Base-by-base conservation (phyloP, 2,797 vertebrate genomes). In the Sebastiscus tertius region DNA sequence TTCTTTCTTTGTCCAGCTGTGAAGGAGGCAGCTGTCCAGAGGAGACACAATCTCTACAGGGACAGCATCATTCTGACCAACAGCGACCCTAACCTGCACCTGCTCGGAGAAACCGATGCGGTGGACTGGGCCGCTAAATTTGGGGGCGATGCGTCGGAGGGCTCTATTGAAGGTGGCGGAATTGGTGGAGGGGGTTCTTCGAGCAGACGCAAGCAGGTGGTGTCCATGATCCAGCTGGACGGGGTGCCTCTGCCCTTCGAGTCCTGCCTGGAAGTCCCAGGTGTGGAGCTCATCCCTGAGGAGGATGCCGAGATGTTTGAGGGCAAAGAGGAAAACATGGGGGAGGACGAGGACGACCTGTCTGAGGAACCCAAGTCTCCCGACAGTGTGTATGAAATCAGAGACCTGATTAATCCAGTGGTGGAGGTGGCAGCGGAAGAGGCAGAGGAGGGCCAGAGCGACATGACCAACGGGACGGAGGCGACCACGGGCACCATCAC, bases 1-100 rank as follows among this genome's bases (percentile, higher is more conserved):
- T 52, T 60, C 18, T 52, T 39, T 54, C 13, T 26, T 14, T 79
- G 5, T 82, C 5, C 93, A 99, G 98, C 97, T 1, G 99, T 99
- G 93, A 99, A 99, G 93, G 99, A 99, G 82, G 99, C 97, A 0
- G 99, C 98, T 0, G 97, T 97, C 82, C 98, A 99, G 96, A 93
- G 97, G 80, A 97, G 95, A 83, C 98, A 99, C 92, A 99, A 99
- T 86, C 96, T 99, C 10, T 99, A 97, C 94, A 94, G 98, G 0
- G 99, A 99, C 96, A 99, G 99, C 94, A 95, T 99, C 42, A 94
- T 99, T 20, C 93, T 99, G 93, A 96, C 95, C 87, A 97, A 96
- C 95, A 99, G 98, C 0, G 98, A 99, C 88, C 97, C 97, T 80
- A 98, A 98, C 95, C 95, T 99, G 54, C 96, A 97, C 88, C 95